Evolutionary conservation across 2,888 invertebrate species (phyloP).

Genomic region (Altica lythri): DNA sequence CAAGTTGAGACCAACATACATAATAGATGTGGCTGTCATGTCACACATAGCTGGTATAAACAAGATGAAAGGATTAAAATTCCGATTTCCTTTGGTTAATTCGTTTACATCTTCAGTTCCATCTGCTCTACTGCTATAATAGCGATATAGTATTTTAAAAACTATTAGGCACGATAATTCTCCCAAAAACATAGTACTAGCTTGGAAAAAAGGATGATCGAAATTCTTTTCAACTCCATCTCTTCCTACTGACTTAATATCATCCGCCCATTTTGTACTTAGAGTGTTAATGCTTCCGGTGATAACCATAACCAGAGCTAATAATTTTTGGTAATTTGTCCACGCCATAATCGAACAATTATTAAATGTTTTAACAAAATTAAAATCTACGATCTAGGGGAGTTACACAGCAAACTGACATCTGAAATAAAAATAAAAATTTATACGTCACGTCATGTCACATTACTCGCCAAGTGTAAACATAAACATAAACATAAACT

Average conservation of each 20-base stretch:
- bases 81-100: slow-evolving; percentile 72
- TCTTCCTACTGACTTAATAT: slow-evolving; percentile 66
- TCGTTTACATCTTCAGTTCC: slow-evolving; percentile 62
- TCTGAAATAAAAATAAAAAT: no score
- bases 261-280: slow-evolving; percentile 89
- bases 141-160: slow-evolving; percentile 70
- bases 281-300: slow-evolving; percentile 88
- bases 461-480: no score
- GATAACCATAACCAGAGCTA: slow-evolving; percentile 78
- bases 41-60: slow-evolving; percentile 89
- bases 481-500: no score
- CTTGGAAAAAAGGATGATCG: slow-evolving; percentile 90
- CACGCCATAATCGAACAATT: slow-evolving; percentile 63
- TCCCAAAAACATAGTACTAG: slow-evolving; percentile 86
- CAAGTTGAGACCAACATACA: slow-evolving; percentile 89
- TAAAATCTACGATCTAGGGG: not conserved
- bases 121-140: slow-evolving; percentile 60
- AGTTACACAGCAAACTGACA: slow-evolving; percentile 3
- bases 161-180: slow-evolving; percentile 85
- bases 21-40: slow-evolving; percentile 83
- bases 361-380: not conserved
- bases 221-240: slow-evolving; percentile 75
- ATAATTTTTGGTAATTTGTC: slow-evolving; percentile 69
- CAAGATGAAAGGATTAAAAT: slow-evolving; percentile 80
- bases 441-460: no score